Conservation (phyloP, 2,888 invertebrate genomes). For the Sisyra nigra region DNA sequence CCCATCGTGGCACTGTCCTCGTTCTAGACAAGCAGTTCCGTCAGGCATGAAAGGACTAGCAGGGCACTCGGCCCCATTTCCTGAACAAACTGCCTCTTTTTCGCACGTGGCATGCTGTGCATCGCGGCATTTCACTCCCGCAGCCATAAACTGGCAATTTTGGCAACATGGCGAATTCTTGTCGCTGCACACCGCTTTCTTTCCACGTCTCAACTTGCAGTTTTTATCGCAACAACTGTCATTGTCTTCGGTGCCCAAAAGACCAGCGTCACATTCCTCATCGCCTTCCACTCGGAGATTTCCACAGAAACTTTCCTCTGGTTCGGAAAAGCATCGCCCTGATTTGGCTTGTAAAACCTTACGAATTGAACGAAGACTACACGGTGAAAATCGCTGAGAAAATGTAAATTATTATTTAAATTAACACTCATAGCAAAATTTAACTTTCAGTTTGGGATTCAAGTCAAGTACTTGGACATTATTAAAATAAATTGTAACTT, state of each 20-base stretch:
- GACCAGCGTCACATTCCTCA: conserved; percentile 92
- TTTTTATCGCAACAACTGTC: conserved; percentile 89
- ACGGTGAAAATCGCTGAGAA: conserved; percentile 81
- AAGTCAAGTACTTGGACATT: no score
- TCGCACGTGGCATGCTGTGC: conserved; percentile 86
- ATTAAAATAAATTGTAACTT: no score
- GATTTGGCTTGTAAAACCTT: conserved; percentile 89
- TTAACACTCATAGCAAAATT: no score
- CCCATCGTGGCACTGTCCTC: conserved; percentile 81
- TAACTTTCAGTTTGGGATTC: no score
- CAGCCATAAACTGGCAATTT: conserved; percentile 73
- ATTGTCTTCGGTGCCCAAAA: conserved; percentile 82
- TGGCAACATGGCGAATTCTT: conserved; percentile 93
- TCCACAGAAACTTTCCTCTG: conserved; percentile 91
- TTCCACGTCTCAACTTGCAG: conserved; percentile 66
- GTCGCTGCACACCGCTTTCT: conserved; percentile 87
- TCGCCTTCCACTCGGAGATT: conserved; percentile 89
- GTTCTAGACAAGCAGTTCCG: conserved; percentile 77
- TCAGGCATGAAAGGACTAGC: conserved; percentile 76
- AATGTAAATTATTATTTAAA: conserved; percentile 8
- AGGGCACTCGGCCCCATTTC: conserved; percentile 64
- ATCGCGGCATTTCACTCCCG: conserved; percentile 73
- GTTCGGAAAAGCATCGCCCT: conserved; percentile 80
- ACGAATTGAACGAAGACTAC: conserved; percentile 80
- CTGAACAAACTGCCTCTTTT: conserved; percentile 80